Evolutionary conservation across 2,797 vertebrate genomes (phyloP).

Genomic region (Sparidentex hasta): DNA sequence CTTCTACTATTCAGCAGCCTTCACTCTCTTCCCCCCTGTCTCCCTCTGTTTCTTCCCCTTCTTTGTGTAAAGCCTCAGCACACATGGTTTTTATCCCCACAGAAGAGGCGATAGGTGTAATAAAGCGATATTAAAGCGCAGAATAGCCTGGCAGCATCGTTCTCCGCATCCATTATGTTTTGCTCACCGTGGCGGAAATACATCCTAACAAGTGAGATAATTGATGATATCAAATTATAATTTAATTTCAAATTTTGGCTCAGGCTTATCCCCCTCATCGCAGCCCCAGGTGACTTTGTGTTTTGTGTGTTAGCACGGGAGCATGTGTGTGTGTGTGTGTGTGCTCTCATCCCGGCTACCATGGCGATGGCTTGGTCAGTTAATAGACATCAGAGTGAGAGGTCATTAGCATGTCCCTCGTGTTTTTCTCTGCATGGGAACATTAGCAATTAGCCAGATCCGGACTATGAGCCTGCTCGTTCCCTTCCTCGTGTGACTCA

Average conservation of each 20-base stretch:
- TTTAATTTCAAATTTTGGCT: constrained; percentile 68
- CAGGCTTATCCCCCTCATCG: constrained; percentile 45
- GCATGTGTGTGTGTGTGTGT: neutral
- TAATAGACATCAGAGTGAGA: constrained; percentile 70
- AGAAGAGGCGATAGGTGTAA: constrained; percentile 48
- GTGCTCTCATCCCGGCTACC: constrained; percentile 47
- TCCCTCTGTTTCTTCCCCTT: constrained; percentile 8
- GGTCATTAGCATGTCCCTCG: constrained; percentile 76
- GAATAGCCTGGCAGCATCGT: constrained; percentile 51
- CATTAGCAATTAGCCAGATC: constrained; percentile 76
- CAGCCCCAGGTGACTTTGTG: constrained; percentile 67
- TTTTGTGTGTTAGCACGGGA: constrained; percentile 29
- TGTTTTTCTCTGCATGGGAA: constrained; percentile 76
- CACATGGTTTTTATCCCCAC: constrained; percentile 45
- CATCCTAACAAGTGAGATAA: constrained; percentile 64
- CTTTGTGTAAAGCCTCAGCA: constrained; percentile 39
- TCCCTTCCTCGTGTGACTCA: constrained; percentile 47
- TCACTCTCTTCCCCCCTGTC: constrained; percentile 19
- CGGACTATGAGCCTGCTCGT: constrained; percentile 26
- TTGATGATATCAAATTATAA: constrained; percentile 73
- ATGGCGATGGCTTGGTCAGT: constrained; percentile 68
- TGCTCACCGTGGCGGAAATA: constrained; percentile 55
- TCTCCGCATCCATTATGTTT: constrained; percentile 61
- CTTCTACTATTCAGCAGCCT: constrained; percentile 50
- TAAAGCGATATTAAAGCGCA: constrained; percentile 50